These are phyloP conservation scores for Linnaemya tessellans DNA, from an alignment of 2,888 invertebrate species.

Conservation along the genomic window DNA sequence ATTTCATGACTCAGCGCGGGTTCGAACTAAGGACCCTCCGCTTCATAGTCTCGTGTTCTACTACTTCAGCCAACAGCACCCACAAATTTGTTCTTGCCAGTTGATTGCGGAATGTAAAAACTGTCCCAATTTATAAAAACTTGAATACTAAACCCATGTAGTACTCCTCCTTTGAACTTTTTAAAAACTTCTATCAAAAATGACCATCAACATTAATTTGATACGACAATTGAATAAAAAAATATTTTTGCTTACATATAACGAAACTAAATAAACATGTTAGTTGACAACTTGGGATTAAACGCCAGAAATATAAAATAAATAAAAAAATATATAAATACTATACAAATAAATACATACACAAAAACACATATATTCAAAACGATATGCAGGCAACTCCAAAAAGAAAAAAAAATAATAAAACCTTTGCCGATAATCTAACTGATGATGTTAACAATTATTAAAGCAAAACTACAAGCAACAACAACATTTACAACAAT, in stretches of 20 bases:
- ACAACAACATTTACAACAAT: conserved; percentile 9
- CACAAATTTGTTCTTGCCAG: too few relatives aligned
- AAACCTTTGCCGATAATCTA: conserved; percentile 46
- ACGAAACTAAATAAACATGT: background rate
- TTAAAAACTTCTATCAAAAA: background rate
- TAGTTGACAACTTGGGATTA: conserved; percentile 15
- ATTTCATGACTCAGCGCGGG: too few relatives aligned
- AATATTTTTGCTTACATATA: background rate
- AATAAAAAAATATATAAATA: too few relatives aligned
- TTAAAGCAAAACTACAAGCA: conserved; percentile 28
- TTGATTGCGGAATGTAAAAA: too few relatives aligned
- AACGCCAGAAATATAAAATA: background rate
- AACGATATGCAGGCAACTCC: background rate
- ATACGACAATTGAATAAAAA: background rate
- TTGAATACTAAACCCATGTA: too few relatives aligned
- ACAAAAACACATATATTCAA: background rate
- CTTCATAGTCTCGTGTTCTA: too few relatives aligned
- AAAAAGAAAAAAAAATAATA: background rate
- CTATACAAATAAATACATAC: too few relatives aligned
- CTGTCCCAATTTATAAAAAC: too few relatives aligned
- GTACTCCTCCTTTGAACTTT: too few relatives aligned
- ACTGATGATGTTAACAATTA: conserved; percentile 56
- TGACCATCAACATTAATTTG: background rate
- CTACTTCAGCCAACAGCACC: too few relatives aligned
- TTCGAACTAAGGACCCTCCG: too few relatives aligned